These are phyloP conservation scores for Tangara arthus DNA, from an alignment of 2,797 vertebrate species.

Conservation along the genomic window DNA sequence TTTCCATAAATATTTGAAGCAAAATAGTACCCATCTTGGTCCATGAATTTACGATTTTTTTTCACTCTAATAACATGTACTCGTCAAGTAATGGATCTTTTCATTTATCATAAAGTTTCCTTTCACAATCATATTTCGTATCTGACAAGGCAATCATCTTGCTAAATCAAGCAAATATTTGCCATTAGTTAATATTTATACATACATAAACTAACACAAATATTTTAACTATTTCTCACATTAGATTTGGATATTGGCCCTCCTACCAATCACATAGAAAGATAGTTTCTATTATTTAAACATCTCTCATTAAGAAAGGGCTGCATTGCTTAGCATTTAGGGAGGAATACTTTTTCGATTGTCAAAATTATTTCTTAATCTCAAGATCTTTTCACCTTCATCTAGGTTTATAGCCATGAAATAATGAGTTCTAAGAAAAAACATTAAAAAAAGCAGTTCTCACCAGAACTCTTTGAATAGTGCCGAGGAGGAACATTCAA, in stretches of 20 bases:
- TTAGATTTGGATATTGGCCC: background rate
- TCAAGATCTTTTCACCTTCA: background rate
- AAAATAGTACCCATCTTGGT: background rate
- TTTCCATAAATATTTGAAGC: conserved; percentile 57
- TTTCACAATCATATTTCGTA: conserved; percentile 37
- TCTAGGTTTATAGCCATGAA: background rate
- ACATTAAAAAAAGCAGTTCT: background rate
- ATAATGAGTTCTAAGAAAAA: background rate
- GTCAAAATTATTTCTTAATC: background rate
- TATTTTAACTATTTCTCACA: background rate
- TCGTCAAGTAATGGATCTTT: conserved; percentile 26
- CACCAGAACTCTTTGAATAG: background rate
- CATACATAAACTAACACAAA: background rate
- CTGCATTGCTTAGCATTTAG: background rate
- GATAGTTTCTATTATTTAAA: background rate
- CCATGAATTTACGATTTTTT: conserved; percentile 51
- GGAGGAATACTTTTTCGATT: background rate
- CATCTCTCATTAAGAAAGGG: background rate
- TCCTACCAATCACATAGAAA: background rate
- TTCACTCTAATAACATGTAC: background rate
- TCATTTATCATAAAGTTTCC: conserved; percentile 27
- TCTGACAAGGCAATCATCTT: conserved; percentile 20
- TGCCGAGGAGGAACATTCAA: background rate
- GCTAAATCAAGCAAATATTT: conserved; percentile 14
- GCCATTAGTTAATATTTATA: background rate